Evolutionary conservation across 1,140 invertebrate genomes (phyloP).

Genomic region (Zophobas morio): DNA sequence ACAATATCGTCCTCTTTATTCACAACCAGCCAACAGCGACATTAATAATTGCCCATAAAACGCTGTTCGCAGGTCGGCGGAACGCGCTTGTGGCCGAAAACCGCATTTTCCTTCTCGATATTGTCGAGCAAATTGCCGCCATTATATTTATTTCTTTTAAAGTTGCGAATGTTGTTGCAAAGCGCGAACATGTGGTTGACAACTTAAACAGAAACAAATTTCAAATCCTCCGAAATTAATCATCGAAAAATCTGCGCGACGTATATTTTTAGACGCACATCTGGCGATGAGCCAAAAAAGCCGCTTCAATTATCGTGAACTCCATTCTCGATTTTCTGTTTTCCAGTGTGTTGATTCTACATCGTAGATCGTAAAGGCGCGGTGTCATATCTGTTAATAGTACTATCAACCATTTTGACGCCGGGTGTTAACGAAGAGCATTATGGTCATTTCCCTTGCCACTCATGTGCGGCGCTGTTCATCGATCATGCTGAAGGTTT

Average conservation of each 20-base stretch:
- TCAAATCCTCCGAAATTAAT: constrained; percentile 23
- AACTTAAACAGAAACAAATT: constrained; percentile 13
- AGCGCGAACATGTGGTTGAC: neutral
- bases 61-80: too few species aligned
- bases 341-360: neutral
- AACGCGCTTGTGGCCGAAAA: too few species aligned
- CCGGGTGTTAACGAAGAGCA: neutral
- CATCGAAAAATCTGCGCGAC: constrained; percentile 7
- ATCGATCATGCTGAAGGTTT: neutral
- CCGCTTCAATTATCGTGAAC: neutral
- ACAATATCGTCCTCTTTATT: too few species aligned
- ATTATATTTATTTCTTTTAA: too few species aligned
- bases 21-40: too few species aligned
- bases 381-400: neutral
- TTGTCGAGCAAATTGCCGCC: too few species aligned
- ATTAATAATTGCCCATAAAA: too few species aligned
- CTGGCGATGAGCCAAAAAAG: neutral
- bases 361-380: neutral
- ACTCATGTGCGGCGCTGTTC: neutral
- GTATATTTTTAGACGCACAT: constrained; percentile 8
- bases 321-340: constrained; percentile 14
- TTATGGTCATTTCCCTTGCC: constrained; percentile 1
- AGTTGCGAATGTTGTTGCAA: too few species aligned
- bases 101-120: too few species aligned
- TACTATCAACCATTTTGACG: constrained; percentile 5